Percentiles rank a stretch among this genome's conserved stretches.
Evolutionary conservation across 2,113 vertebrate genomes (phyloP).

Genomic region (Brachypodius melanocephalos): DNA sequence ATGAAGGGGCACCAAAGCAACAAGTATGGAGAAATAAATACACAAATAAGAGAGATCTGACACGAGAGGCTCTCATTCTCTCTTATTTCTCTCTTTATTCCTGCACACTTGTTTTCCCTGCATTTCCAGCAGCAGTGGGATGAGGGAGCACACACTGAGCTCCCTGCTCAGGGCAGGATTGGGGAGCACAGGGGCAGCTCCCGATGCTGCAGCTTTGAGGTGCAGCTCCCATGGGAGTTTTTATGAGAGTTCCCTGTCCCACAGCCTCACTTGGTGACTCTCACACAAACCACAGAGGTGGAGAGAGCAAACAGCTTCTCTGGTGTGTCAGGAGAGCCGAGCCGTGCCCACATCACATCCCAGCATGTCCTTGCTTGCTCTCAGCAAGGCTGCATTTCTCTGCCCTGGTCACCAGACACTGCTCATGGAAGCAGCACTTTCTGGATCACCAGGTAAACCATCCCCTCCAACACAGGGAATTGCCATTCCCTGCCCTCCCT

Average conservation of each 20-base stretch:
- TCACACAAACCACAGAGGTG: neutral
- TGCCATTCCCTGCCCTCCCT: neutral
- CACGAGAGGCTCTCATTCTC: neutral
- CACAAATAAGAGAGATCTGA: neutral
- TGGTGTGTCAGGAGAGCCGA: neutral
- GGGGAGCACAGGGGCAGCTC: neutral
- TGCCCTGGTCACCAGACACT: neutral
- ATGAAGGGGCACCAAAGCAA: neutral
- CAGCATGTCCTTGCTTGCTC: neutral
- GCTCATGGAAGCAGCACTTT: neutral
- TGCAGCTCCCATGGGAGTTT: neutral
- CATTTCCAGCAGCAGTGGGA: neutral
- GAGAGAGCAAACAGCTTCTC: neutral
- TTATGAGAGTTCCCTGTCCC: neutral
- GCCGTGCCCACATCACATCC: neutral
- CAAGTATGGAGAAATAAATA: neutral
- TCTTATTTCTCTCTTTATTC: neutral
- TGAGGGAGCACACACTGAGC: neutral
- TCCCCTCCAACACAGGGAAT: neutral
- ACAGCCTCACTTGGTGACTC: neutral
- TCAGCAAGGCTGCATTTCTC: fast-evolving
- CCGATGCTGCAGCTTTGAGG: fast-evolving
- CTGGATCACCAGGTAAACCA: neutral
- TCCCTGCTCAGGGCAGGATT: neutral
- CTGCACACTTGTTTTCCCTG: neutral